Base-by-base conservation (phyloP, 2,797 vertebrate genomes). In the Fratercula arctica region DNA sequence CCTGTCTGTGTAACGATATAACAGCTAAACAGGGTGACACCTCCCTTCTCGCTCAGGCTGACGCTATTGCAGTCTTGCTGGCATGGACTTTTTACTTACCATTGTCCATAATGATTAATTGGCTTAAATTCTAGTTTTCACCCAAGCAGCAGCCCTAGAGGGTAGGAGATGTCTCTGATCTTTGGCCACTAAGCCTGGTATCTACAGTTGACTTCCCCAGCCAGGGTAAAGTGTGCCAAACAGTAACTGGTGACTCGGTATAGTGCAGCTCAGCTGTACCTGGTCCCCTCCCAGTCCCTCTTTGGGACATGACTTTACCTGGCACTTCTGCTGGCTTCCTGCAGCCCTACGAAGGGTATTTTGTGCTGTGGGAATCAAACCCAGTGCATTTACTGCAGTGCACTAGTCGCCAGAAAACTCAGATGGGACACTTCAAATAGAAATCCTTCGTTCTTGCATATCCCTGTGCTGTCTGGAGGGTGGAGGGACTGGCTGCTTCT, bases 211-310 rank as follows among this genome's bases (percentile, higher is more conserved):
- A 43, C 41, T 8, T 67, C 16, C 53, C n/a, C 51, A 51, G 69
- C 39, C 9, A 41, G n/a, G n/a, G 33, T 5, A 56, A 48, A 13
- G 31, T 4, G 50, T 11, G 46, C 31, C 37, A 9, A 0, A 17
- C 9, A 73, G 26, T 2, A 10, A 8, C 0, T 41, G 43, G 25
- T n/a, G 26, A 4, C 19, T 50, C 46, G 8, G 16, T 7, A 8
- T 0, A 25, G 37, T 2, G 28, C 16, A 16, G 45, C 45, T 90
- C 85, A 63, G 76, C 73, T 87, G 41, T 13, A 51, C 48, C 37
- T 45, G 13, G 3, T 64, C 11, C 20, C 43, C 21, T 31, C 21
- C 6, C n/a, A 41, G 33, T 20, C 46, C 33, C 15, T 64, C 6
- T 26, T 10, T 48, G 43, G 19, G 16, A 19, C 17, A 28, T 31